Base-by-base conservation (phyloP, 1,140 invertebrate species). In the Diploscapter pachys region DNA sequence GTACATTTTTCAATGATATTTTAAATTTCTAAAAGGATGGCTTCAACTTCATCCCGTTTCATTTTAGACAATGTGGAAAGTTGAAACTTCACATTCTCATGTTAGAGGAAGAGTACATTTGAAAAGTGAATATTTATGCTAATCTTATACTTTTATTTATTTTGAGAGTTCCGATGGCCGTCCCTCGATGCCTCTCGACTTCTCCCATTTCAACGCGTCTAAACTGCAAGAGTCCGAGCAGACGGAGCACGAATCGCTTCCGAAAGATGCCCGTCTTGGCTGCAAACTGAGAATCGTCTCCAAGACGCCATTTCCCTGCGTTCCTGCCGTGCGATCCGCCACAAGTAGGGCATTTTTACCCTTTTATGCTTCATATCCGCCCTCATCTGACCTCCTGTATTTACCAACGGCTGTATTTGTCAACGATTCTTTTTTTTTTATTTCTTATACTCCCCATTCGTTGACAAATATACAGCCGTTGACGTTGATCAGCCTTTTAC, bases 261-360 rank as follows among this genome's bases (percentile, higher is more conserved):
- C 75, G 31, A 11, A 56, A 4, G 75, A 76, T 76, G 13, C 50
- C 11, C 69, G 75, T 0, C 13, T 76, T 0, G 75, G 75, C 3
- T 51, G 53, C 4, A 71, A 72, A 11, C 54, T 76, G 5, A 48
- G 75, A n/a, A 59, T 76, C 4, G 59, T 63, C 4, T 76, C 75
- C 3, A 71, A 64, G 53, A 31, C 72, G 2, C 63, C 75, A 4
- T 72, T 72, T 49, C 70, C 75, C 2, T 76, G 75, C 69, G 72
- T 76, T 69, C 65, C 51, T 11, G 67, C 54, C 3, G n/a, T 52
- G 5, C 71, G 66, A 67, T 65, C 68, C 4, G 62, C 54, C 3
- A 65, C 55, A n/a, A 65, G 51, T 4, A 62, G 57, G 6, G 48
- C 48, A 2, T 55, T 66, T 5, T 54, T 5, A 8, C 49, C 8